Evolutionary conservation across 2,888 invertebrate genomes (phyloP), one percentile per base, ranked within the genome.

Genomic region (Oscheius sp.): DNA sequence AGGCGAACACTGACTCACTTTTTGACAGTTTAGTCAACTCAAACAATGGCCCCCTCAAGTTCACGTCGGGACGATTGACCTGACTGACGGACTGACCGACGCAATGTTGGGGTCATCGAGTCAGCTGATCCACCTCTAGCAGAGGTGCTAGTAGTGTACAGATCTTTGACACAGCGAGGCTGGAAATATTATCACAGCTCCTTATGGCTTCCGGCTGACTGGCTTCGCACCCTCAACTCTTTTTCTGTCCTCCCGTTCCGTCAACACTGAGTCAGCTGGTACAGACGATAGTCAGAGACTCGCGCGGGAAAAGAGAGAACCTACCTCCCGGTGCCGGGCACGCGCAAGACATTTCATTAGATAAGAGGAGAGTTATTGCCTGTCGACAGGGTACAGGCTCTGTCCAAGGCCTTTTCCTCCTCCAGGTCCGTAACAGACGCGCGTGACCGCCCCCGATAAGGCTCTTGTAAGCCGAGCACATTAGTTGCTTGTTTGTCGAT

Each of bases 381-480:
- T 42, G 42, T 42, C 35, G 37, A 60, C 42, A 29, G 53, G 29
- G 53, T 53, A 53, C 53, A n/a, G 29, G 53, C 29, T 53, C 53
- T 53, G 53, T 53, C 53, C 29, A 29, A 53, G 21, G 53, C 35
- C 32, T 33, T 10, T 33, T n/a, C 33, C 60, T 60, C 13, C 42
- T 60, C 35, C 60, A 35, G 11, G 37, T n/a, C 60, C 60, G 21
- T 21, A 21, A 21, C 21, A 21, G 21, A 21, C 21, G 48, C 63
- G n/a, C 63, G 63, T 63, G 63, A 63, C 63, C 32, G 9, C 10
- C 29, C 63, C 63, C 48, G 50, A 48, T 48, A 63, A 50, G 63
- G 63, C 63, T 62, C 62, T 63, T 63, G 63, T 63, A 63, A 50
- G 50, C 50, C 47, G 63, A 63, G 63, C 63, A 63, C 63, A 63